phyloP scores from a whole-genome alignment of 1,140 invertebrate species.

The Bradysia coprophila region DNA sequence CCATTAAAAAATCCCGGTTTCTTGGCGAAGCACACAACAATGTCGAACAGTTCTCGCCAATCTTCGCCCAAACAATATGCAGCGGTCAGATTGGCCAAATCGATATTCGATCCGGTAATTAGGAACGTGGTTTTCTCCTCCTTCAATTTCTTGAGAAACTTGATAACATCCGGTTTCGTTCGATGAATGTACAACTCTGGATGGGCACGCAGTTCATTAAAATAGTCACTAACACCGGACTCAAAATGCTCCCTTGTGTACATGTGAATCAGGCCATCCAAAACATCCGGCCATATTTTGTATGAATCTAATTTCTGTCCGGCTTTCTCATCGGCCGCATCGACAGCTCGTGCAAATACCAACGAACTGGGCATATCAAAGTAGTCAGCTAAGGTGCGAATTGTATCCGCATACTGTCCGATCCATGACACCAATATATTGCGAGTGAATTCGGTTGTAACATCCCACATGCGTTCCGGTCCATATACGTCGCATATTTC shows the following conservation, averaged over 20 bases:
- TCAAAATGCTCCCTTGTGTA: conserved; percentile 40
- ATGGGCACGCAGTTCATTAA: conserved; percentile 35
- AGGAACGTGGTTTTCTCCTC: conserved; percentile 39
- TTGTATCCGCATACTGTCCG: conserved; percentile 32
- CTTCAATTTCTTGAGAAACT: conserved; percentile 36
- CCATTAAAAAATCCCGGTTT: conserved; percentile 60
- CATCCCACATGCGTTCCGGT: conserved; percentile 34
- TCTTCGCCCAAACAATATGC: conserved; percentile 41
- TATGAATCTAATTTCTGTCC: conserved; percentile 26
- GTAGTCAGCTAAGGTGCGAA: conserved; percentile 52
- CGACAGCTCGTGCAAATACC: conserved; percentile 52
- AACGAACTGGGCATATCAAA: conserved; percentile 52
- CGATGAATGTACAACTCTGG: conserved; percentile 42
- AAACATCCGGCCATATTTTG: conserved; percentile 44
- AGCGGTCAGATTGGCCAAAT: conserved; percentile 50
- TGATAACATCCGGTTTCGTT: conserved; percentile 33
- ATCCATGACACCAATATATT: conserved; percentile 41
- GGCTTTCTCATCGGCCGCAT: conserved; percentile 39
- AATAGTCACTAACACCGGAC: conserved; percentile 36
- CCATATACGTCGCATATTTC: conserved; percentile 46
- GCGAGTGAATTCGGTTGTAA: conserved; percentile 29
- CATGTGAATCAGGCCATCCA: conserved; percentile 38
- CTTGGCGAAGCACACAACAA: conserved; percentile 47
- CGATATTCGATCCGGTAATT: conserved; percentile 58
- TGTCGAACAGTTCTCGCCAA: conserved; percentile 55